Evolutionary conservation across 1,140 invertebrate genomes (phyloP), one percentile per base, ranked within the genome.

Genomic region (Euura saliciscinereae): DNA sequence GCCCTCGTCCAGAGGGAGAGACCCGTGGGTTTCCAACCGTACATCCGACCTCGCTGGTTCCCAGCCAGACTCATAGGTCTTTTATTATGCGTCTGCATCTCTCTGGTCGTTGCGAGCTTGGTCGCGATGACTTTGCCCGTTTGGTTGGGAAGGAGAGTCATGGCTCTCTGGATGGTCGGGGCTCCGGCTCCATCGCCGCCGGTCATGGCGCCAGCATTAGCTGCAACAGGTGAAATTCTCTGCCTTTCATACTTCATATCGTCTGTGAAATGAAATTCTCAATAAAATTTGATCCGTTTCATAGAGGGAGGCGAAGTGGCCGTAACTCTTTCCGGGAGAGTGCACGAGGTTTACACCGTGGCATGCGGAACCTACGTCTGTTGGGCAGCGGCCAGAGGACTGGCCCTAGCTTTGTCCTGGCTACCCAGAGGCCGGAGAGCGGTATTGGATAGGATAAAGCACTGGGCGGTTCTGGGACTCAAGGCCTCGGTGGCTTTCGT

Each of bases 271-370:
- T 59, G 66, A 65, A 42, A n/a, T 45, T 43, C 68, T 13, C 69
- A 45, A 64, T 68, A 71, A 59, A 42, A 13, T 72, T 67, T 46
- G 42, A 72, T 59, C 8, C 3, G 3, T 3, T 59, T 59, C 6
- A 59, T 2, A 85, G 84, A 82, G 73, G 77, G 76, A 45, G 75
- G 77, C n/a, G 71, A 65, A 44, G 45, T 11, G 6, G 59, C 43
- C 5, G 76, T 79, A 6, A 66, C 76, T 43, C 88, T 92, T 2
- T 88, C 92, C 5, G 88, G 90, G 64, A 89, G 91, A 66, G 93
- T 98, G 0, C 97, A 99, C 83, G 98, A 99, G 85, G 87, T 99
- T 0, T 99, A 99, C 81, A 99, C 98, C 1, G 95, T 96, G 0
- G 96, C 97, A 0, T 95, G 94, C 85, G 97, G 98, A 0, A 93